phyloP scores from a whole-genome alignment of 1,140 invertebrate genomes.

The Caenorhabditis brenneri region DNA sequence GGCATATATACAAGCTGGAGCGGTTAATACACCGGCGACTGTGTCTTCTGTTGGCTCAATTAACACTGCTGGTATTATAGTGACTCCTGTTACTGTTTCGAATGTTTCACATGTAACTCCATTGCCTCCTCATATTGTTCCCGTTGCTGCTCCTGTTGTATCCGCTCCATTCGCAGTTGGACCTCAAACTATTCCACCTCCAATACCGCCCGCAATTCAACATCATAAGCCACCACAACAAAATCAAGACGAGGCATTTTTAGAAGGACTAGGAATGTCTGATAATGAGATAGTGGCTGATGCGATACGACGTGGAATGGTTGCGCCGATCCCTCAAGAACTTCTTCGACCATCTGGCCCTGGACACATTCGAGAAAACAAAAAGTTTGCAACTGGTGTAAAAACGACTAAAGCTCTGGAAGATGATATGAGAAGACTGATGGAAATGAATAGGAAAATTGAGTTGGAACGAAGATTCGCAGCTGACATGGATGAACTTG shows the following conservation, averaged over 20 bases:
- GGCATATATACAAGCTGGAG: too few species aligned
- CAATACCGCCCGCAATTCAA: not conserved
- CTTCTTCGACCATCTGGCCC: not conserved
- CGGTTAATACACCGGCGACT: too few species aligned
- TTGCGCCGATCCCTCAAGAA: constrained; percentile 5
- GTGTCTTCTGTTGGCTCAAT: too few species aligned
- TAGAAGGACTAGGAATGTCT: constrained; percentile 19
- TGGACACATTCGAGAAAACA: not conserved
- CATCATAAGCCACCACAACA: not conserved
- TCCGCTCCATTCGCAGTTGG: not conserved
- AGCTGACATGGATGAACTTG: not conserved
- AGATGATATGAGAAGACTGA: not conserved
- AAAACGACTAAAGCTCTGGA: not conserved
- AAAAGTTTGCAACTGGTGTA: not conserved
- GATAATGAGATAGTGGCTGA: constrained; percentile 11
- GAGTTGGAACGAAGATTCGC: constrained; percentile 5
- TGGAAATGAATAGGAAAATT: constrained; percentile 16
- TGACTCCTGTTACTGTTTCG: too few species aligned
- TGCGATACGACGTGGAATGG: constrained; percentile 8
- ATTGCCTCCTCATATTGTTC: not conserved
- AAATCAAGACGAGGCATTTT: not conserved
- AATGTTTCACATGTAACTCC: not conserved
- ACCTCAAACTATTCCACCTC: not conserved
- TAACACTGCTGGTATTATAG: too few species aligned
- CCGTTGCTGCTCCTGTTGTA: not conserved